These are phyloP conservation scores for Megalopta genalis DNA, from an alignment of 1,140 invertebrate species.

Conservation along the genomic window DNA sequence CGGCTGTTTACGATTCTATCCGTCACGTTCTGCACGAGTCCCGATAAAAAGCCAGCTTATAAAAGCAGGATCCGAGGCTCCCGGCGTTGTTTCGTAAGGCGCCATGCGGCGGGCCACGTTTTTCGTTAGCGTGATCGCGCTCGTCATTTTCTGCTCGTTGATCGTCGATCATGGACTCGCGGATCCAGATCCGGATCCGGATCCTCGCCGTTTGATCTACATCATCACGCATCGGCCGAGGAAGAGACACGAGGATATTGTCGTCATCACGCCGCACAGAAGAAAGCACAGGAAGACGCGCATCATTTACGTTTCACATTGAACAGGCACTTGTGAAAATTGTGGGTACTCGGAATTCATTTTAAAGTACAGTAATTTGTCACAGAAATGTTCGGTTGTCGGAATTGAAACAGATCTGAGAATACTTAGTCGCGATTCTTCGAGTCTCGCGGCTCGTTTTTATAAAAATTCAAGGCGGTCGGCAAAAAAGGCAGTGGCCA, in stretches of 20 bases:
- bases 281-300: background rate
- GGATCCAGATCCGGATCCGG: background rate
- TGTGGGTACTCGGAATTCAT: background rate
- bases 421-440: no score
- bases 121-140: slow-evolving; percentile 7
- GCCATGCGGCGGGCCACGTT: slow-evolving; percentile 5
- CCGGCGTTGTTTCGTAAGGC: background rate
- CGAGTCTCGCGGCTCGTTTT: no score
- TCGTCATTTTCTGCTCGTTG: slow-evolving; percentile 1
- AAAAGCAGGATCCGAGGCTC: slow-evolving; percentile 6
- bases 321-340: background rate
- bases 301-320: background rate
- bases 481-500: no score
- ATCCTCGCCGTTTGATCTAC: background rate
- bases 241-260: background rate
- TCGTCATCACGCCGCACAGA: slow-evolving; percentile 2
- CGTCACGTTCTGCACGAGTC: background rate
- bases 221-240: slow-evolving; percentile 30
- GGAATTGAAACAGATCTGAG: no score
- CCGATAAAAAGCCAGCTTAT: slow-evolving; percentile 31
- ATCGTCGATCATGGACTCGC: background rate
- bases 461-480: no score
- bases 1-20: background rate
- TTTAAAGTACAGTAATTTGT: no score
- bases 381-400: no score